Evolutionary conservation across 2,888 invertebrate genomes (phyloP).

Genomic region (Callimorpha dominula): DNA sequence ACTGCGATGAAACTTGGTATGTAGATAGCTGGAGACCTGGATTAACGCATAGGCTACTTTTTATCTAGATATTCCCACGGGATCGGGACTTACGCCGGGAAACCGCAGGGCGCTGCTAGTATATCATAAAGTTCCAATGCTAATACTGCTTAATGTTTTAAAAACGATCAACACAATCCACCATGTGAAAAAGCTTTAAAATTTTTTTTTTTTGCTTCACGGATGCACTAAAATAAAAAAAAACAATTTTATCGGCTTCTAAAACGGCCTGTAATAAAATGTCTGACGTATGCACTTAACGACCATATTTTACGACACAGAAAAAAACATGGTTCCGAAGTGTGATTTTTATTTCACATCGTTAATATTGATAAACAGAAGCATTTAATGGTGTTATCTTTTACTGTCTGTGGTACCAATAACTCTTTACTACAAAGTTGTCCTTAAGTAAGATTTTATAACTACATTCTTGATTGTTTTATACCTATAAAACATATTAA

Average conservation of each 20-base stretch:
- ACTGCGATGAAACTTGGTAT: too few relatives aligned
- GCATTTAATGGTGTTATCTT: background rate
- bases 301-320: slow-evolving; percentile 32
- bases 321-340: slow-evolving; percentile 16
- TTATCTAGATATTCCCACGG: too few relatives aligned
- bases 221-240: slow-evolving; percentile 1
- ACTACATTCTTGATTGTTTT: background rate
- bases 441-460: background rate
- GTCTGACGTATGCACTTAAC: slow-evolving; percentile 16
- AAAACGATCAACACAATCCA: background rate
- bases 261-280: slow-evolving; percentile 35
- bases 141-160: background rate
- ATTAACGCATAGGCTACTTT: too few relatives aligned
- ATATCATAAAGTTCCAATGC: background rate
- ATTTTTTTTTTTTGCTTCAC: background rate
- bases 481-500: background rate
- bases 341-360: slow-evolving; percentile 39
- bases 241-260: slow-evolving; percentile 11
- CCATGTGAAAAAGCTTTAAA: background rate
- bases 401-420: background rate
- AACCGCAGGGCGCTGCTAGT: too few relatives aligned
- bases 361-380: slow-evolving; percentile 30
- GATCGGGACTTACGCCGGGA: too few relatives aligned
- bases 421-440: background rate
- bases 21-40: too few relatives aligned